Evolutionary conservation across 2,113 vertebrate species (phyloP), one percentile per base, ranked within the genome.

Genomic region (Plecotus auritus): DNA sequence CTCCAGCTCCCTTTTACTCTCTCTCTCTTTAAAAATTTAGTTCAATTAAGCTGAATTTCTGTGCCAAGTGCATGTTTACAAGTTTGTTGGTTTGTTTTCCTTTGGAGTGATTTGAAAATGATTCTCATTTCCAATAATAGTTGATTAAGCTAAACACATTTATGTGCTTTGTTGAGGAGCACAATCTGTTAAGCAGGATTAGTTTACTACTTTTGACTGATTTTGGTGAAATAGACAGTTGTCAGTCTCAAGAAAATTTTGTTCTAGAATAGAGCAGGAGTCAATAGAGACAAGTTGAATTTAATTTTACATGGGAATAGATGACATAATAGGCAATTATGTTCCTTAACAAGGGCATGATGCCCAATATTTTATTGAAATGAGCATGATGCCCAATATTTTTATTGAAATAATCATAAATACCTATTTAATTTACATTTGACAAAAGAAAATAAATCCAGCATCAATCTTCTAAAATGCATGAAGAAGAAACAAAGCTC

Each of bases 81-180:
- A 96, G 91, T 97, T 97, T 96, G 88, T 97, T 97, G 95, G 73
- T 96, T 97, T 98, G 85, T 91, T 97, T 98, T 97, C 47, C 96
- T 98, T 97, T 95, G 40, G 91, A 94, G 37, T 93, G n/a, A 92
- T 98, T 97, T 97, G 94, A 96, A 97, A 97, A 97, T 85, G 85
- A 49, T 97, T 98, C 97, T 95, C 82, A 85, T 91, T 96, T 95
- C 87, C 66, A 97, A 97, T 93, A 96, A 97, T 80, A 97, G 96
- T 97, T 92, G 97, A 86, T 98, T 97, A 96, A 88, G 51, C 97
- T 95, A 98, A 97, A 97, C 89, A 97, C 76, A 95, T 77, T 70
- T 96, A 93, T 96, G 91, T 86, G 91, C 91, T 96, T 95, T 98
- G 95, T 96, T 95, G 92, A 95, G 80, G 78, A 95, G 80, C 88